Evolutionary conservation across 2,113 vertebrate species (phyloP), one percentile per base, ranked within the genome.

Genomic region (Lophotis ruficrista): DNA sequence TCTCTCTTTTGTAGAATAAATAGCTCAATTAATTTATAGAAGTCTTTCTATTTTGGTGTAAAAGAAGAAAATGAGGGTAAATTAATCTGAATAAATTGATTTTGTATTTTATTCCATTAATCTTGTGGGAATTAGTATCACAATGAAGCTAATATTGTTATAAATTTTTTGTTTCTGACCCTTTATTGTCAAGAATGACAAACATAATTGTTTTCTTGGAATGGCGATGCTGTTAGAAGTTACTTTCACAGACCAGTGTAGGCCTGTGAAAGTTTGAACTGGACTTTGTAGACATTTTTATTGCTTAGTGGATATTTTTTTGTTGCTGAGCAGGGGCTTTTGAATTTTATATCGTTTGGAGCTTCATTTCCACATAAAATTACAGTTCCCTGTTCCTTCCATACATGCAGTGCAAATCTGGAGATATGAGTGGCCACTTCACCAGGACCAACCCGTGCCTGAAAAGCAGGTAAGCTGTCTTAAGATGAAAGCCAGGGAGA

Each of bases 11-110:
- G 41, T 54, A 92, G 64, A 86, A 81, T 66, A 94, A 94, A 81
- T 95, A 89, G 60, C 72, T 91, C 60, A 84, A 37, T 94, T 93
- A 86, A 72, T 95, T 95, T 90, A 77, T 43, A 43, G 76, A 41
- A 93, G 33, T 65, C 25, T 94, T 79, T 93, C 38, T 5, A 69
- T 91, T 84, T 94, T 89, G 24, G 21, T 89, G 51, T 57, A 65
- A 87, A 94, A 82, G 24, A 82, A 57, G 53, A 76, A 89, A 95
- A 93, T 25, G 9, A 94, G 35, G 50, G n/a, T 69, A 90, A 94
- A 85, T 85, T 87, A 76, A 65, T 90, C 66, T 83, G 79, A 93
- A 66, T 90, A 83, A 76, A 85, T 66, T 85, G 1, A 6, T 10
- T 76, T 94, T 96, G 13, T 61, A n/a, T 77, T 90, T 89, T 87